Percentiles rank a stretch among this genome's conserved stretches.
These are phyloP conservation scores for Augochlora pura DNA, from an alignment of 1,140 invertebrate genomes.

Conservation along the genomic window DNA sequence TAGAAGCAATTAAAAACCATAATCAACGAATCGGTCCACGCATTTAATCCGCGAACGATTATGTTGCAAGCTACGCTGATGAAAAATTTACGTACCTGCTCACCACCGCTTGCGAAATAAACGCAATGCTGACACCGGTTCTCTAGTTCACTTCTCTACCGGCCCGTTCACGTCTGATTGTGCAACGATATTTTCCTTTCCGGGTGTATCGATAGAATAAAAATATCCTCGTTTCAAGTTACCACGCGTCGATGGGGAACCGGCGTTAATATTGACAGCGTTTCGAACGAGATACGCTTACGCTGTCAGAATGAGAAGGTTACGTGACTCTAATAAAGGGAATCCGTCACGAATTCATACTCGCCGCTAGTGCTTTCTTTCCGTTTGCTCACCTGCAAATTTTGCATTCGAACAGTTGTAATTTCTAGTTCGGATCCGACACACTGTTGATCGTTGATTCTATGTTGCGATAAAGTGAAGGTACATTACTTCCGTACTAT, in stretches of 20 bases:
- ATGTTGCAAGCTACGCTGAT: background rate
- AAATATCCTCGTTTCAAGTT: slow-evolving; percentile 34
- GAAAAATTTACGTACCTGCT: slow-evolving; percentile 11
- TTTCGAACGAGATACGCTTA: slow-evolving; percentile 10
- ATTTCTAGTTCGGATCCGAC: background rate
- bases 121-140: slow-evolving; percentile 14
- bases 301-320: background rate
- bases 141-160: background rate
- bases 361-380: background rate
- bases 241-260: slow-evolving; percentile 17
- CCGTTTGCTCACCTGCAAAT: background rate
- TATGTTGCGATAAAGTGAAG: slow-evolving; percentile 2
- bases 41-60: background rate
- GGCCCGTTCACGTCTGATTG: slow-evolving; percentile 9
- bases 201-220: slow-evolving; percentile 28
- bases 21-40: too few relatives aligned
- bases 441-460: background rate
- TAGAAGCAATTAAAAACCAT: slow-evolving; percentile 24
- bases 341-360: slow-evolving; percentile 14
- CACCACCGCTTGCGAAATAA: background rate
- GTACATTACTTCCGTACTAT: background rate
- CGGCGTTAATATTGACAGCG: slow-evolving; percentile 43
- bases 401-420: background rate
- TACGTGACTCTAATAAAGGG: slow-evolving; percentile 45
- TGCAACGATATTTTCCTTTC: slow-evolving; percentile 40